Percentiles rank a stretch among this genome's conserved stretches.
These are phyloP conservation scores for Chauna torquata DNA, from an alignment of 2,113 vertebrate species.

Conservation along the genomic window DNA sequence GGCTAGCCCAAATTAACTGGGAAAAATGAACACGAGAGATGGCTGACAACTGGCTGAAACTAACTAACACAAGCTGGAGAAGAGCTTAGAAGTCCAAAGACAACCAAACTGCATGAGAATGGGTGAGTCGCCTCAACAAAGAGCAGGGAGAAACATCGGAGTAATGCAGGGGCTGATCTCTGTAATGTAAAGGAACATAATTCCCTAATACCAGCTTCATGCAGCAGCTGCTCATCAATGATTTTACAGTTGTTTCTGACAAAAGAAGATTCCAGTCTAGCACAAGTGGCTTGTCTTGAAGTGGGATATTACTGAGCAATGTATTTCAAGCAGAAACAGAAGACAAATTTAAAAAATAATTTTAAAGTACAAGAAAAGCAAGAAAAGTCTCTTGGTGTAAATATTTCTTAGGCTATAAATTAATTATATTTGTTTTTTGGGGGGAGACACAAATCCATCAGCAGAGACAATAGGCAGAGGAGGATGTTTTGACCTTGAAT, in stretches of 20 bases:
- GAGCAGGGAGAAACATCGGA: neutral
- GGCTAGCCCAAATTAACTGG: neutral
- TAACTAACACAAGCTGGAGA: neutral
- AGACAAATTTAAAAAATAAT: neutral
- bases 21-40: neutral
- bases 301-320: neutral
- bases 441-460: conserved; percentile 2
- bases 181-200: neutral
- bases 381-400: conserved; percentile 16
- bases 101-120: neutral
- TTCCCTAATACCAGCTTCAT: neutral
- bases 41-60: neutral
- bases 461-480: conserved; percentile 50
- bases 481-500: conserved; percentile 52
- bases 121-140: neutral
- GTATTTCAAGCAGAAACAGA: neutral
- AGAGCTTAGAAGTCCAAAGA: neutral
- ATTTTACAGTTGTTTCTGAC: neutral
- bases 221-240: neutral
- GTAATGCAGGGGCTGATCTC: neutral
- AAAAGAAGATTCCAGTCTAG: neutral
- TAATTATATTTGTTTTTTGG: conserved; percentile 23
- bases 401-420: conserved; percentile 38
- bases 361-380: neutral
- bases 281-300: neutral